These are phyloP conservation scores for Nomia melanderi DNA, from an alignment of 1,140 invertebrate genomes.

Conservation along the genomic window DNA sequence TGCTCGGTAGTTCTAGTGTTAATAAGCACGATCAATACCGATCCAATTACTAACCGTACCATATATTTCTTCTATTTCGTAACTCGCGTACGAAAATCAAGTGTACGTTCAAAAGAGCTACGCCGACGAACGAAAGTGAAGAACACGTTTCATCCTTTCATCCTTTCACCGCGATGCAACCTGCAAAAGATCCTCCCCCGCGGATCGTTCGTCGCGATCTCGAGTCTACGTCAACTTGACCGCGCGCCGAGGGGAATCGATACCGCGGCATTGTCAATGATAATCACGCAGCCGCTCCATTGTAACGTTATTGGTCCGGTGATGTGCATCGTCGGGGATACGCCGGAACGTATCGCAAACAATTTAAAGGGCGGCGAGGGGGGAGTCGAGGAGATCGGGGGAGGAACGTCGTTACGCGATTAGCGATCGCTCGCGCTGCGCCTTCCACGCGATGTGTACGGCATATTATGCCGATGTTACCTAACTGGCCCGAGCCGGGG, in stretches of 20 bases:
- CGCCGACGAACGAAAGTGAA: too few relatives aligned
- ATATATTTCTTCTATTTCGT: too few relatives aligned
- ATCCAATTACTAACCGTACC: too few relatives aligned
- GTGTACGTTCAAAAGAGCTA: too few relatives aligned
- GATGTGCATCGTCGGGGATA: not conserved
- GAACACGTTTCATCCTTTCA: too few relatives aligned
- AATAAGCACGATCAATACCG: too few relatives aligned
- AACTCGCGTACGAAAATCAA: too few relatives aligned
- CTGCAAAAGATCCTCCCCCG: too few relatives aligned
- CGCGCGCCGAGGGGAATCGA: slow-evolving; percentile 17
- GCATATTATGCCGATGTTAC: slow-evolving; percentile 26
- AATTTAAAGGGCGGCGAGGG: slow-evolving; percentile 59
- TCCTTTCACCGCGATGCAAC: too few relatives aligned
- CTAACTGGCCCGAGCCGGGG: slow-evolving; percentile 54
- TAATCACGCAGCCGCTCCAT: not conserved
- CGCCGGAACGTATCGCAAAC: slow-evolving; percentile 2
- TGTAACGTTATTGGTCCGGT: slow-evolving; percentile 24
- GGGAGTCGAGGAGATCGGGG: too few relatives aligned
- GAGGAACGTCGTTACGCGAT: slow-evolving; percentile 54
- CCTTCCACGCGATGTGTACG: slow-evolving; percentile 47
- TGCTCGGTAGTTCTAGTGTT: too few relatives aligned
- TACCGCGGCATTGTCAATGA: slow-evolving; percentile 24
- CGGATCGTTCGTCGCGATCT: not conserved
- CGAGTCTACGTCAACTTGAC: not conserved
- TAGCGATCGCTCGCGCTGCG: slow-evolving; percentile 15